Evolutionary conservation across 2,888 invertebrate species (phyloP).

Genomic region (Caenorhabditis uteleia): DNA sequence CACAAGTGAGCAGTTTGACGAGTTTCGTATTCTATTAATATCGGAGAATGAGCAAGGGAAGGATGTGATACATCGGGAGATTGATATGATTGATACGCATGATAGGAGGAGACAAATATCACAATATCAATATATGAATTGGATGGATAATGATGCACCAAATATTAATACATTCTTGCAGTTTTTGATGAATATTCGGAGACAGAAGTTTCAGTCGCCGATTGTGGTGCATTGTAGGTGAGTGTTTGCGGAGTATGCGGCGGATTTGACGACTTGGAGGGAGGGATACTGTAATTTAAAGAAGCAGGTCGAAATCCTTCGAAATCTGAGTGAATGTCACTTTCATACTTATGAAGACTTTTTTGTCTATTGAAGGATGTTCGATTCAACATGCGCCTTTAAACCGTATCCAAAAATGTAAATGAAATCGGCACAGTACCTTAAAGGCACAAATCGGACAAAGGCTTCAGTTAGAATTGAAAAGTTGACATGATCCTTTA

Average conservation of each 20-base stretch:
- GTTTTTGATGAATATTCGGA: conserved; percentile 21
- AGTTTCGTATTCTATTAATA: conserved; percentile 20
- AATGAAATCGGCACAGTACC: too few relatives aligned
- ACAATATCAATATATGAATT: conserved; percentile 33
- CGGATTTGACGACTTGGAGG: neutral
- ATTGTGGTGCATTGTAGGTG: conserved; percentile 65
- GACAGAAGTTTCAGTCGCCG: conserved; percentile 43
- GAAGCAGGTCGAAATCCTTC: too few relatives aligned
- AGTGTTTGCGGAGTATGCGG: conserved; percentile 1
- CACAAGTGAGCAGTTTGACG: conserved; percentile 41
- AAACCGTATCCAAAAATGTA: too few relatives aligned
- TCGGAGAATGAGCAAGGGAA: conserved; percentile 23
- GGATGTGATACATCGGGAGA: conserved; percentile 32
- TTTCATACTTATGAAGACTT: too few relatives aligned
- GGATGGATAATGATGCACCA: conserved; percentile 29
- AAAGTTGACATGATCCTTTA: too few relatives aligned
- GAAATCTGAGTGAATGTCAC: too few relatives aligned
- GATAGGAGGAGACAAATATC: conserved; percentile 14
- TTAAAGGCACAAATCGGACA: too few relatives aligned
- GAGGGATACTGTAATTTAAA: too few relatives aligned
- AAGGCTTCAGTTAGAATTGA: too few relatives aligned
- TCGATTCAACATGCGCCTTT: too few relatives aligned
- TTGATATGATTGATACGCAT: conserved; percentile 19
- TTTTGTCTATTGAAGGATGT: too few relatives aligned
- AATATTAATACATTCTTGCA: conserved; percentile 20